Evolutionary conservation across 2,888 invertebrate genomes (phyloP), one percentile per base, ranked within the genome.

Genomic region (Troides oblongomaculatus): DNA sequence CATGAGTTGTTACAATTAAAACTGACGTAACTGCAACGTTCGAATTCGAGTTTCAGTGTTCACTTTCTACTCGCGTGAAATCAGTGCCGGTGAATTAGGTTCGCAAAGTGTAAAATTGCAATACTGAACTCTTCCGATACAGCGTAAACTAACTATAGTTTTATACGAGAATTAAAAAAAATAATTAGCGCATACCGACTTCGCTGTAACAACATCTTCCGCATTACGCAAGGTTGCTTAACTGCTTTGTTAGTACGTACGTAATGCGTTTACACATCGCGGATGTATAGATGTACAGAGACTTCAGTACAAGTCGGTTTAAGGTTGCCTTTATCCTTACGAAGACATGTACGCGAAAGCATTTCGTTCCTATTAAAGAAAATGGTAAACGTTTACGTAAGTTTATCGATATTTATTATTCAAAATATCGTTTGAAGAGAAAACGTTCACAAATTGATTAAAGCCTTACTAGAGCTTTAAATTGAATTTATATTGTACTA

Each of bases 21-120:
- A 23, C 50, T 76, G 76, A 77, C 74, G 75, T 74, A 76, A 75
- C 70, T 50, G n/a, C 62, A 59, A 59, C 66, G 69, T 53, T 69
- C 71, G 69, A 66, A 57, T 71, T 60, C 67, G 71, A 64, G 65
- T 72, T 70, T 74, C 63, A 71, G 68, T 74, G 63, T 71, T 75
- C 73, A 73, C 78, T 77, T 78, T 78, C 78, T 75, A 77, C 74
- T 76, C 70, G 72, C 70, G 60, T 59, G 59, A 70, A 66, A 63
- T 66, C 46, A 65, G 43, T 65, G 64, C 60, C 63, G 63, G 59
- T 12, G 58, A 58, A 66, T 70, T 56, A 56, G 59, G 53, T n/a
- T 21, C 58, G 23, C 23, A 21, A 60, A 39, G 66, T 66, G 59
- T 66, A 62, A 66, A 69, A 66, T 69, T 62, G 66, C 61, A 64